Evolutionary conservation across 2,888 invertebrate species (phyloP).

Genomic region (Dolichomitus sp.): DNA sequence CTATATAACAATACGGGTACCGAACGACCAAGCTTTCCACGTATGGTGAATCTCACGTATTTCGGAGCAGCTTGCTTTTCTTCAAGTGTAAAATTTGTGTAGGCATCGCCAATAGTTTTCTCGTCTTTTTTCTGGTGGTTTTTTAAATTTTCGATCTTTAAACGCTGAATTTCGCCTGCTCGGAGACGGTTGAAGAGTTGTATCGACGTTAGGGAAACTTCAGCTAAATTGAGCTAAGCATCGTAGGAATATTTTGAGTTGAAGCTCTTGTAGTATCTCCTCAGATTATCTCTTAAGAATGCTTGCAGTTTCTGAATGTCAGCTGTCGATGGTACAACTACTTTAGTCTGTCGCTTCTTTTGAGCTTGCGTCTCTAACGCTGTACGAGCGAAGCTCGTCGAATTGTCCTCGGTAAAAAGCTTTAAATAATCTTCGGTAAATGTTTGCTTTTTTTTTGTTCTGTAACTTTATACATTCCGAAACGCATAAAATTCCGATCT

Average conservation of each 20-base stretch:
- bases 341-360: background rate
- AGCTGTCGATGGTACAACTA: background rate
- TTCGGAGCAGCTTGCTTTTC: conserved; percentile 31
- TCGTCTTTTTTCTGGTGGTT: conserved; percentile 42
- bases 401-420: conserved; percentile 57
- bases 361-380: background rate
- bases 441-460: conserved; percentile 45
- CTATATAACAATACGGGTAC: conserved; percentile 61
- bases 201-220: conserved; percentile 32
- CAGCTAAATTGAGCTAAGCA: conserved; percentile 50
- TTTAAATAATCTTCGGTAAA: conserved; percentile 62
- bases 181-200: conserved; percentile 70
- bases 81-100: conserved; percentile 13
- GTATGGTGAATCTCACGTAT: conserved; percentile 49
- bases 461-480: conserved; percentile 59
- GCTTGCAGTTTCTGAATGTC: background rate
- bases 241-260: background rate
- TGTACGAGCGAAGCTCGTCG: conserved; percentile 11
- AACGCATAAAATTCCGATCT: conserved; percentile 54
- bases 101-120: conserved; percentile 26
- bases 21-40: conserved; percentile 59
- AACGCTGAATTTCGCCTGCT: conserved; percentile 67
- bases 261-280: background rate
- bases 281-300: background rate
- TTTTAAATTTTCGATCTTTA: conserved; percentile 54